phyloP scores from a whole-genome alignment of 2,113 vertebrate genomes.

The Heliornis fulica region DNA sequence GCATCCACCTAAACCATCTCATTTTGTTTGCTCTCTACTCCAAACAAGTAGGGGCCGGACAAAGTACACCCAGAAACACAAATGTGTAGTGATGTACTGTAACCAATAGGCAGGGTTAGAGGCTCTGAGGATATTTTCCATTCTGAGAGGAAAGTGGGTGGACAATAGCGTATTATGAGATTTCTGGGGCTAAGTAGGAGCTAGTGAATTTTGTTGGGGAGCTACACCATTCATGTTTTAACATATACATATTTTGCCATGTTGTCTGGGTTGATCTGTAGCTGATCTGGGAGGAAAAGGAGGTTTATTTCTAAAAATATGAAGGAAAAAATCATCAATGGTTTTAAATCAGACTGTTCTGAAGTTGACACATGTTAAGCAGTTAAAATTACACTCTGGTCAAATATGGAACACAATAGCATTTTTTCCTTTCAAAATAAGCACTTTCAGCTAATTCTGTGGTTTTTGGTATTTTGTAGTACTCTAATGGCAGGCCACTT shows the following conservation, averaged over 20 bases:
- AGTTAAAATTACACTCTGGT: background rate
- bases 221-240: background rate
- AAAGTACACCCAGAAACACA: background rate
- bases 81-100: background rate
- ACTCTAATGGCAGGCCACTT: background rate
- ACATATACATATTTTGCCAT: rapidly evolving
- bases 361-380: background rate
- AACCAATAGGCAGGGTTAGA: background rate
- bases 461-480: background rate
- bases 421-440: background rate
- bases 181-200: background rate
- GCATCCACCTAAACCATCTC: background rate
- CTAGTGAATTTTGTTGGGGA: background rate
- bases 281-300: background rate
- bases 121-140: background rate
- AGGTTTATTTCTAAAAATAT: background rate
- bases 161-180: background rate
- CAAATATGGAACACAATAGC: background rate
- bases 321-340: background rate
- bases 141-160: background rate
- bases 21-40: background rate
- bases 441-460: background rate
- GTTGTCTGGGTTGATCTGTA: background rate
- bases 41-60: background rate
- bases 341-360: background rate